Evolutionary conservation across 2,113 vertebrate species (phyloP).

Genomic region (Ceyx cyanopectus): DNA sequence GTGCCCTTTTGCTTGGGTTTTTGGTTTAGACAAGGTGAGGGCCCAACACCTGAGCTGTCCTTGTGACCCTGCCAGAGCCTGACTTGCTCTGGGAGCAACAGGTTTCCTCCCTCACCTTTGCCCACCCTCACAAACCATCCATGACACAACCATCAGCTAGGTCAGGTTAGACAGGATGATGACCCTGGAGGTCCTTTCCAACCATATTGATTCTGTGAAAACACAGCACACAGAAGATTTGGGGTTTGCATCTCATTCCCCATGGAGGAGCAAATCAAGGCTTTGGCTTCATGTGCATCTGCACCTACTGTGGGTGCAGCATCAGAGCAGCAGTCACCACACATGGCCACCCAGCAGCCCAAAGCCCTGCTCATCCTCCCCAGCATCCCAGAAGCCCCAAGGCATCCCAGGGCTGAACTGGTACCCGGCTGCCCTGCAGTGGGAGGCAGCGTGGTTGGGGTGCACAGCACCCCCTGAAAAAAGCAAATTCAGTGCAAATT

Average conservation of each 20-base stretch:
- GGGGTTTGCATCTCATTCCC: background rate
- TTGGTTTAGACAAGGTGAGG: background rate
- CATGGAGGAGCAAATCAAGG: accelerated
- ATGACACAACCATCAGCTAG: accelerated
- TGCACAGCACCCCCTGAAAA: background rate
- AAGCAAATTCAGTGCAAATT: background rate
- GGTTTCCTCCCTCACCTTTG: background rate
- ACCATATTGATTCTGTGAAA: background rate
- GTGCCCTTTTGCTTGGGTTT: background rate
- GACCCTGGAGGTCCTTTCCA: too few relatives aligned
- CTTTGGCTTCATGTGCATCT: background rate
- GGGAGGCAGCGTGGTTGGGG: background rate
- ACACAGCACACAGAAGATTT: background rate
- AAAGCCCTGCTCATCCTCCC: background rate
- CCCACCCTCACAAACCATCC: accelerated
- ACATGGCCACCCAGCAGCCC: background rate
- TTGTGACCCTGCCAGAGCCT: background rate
- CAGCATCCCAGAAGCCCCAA: background rate
- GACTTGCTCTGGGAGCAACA: accelerated
- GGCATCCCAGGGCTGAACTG: background rate
- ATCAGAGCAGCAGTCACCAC: background rate
- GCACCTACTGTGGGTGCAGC: background rate
- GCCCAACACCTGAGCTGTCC: background rate
- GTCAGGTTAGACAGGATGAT: background rate
- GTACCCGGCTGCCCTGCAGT: accelerated